Base-by-base conservation (phyloP, 2,797 vertebrate species). In the Chelidonichthys spinosus region DNA sequence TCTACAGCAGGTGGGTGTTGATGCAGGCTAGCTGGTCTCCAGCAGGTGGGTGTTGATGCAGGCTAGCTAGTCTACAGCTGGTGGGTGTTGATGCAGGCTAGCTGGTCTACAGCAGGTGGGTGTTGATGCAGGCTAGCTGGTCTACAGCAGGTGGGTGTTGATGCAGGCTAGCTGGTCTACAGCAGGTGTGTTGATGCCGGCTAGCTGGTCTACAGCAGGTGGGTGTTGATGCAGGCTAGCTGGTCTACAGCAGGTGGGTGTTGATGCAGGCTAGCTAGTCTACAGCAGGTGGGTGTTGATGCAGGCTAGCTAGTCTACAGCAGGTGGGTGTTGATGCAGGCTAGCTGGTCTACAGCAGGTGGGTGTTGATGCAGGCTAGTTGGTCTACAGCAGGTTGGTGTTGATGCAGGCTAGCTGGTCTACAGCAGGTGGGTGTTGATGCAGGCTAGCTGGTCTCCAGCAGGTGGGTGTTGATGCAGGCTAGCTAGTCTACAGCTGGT, bases 261-360 rank as follows among this genome's bases (percentile, higher is more conserved):
- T 95, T 96, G 73, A 99, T 95, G 59, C 25, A 1, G 2, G 25
- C 25, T 25, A 25, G 25, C 25, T 25, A 2, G 25, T 25, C 25
- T 25, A 25, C 25, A 25, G 25, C 25, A 25, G 25, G 25, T 25
- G 25, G 25, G 25, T 25, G 25, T 39, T 54, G 55, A 59, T 35
- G 40, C 33, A 81, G 78, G 93, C 90, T 95, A 95, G 84, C 89
- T 95, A 56, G 73, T 72, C 61, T 97, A 95, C 18, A 97, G 90
- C 78, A 96, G 72, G 32, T 92, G 92, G 63, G 96, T 95, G 92
- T 95, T 96, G 73, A 99, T 95, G 59, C 94, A 94, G 93, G 25
- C 25, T 25, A 25, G 25, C 25, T 25, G 25, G 25, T 25, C 25
- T 25, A 1, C 25, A 25, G 25, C 25, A 25, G 25, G 25, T 25